Percentiles rank a stretch among this genome's conserved stretches.
Evolutionary conservation across 2,888 invertebrate genomes (phyloP).

Genomic region (Perizoma affinitatum): DNA sequence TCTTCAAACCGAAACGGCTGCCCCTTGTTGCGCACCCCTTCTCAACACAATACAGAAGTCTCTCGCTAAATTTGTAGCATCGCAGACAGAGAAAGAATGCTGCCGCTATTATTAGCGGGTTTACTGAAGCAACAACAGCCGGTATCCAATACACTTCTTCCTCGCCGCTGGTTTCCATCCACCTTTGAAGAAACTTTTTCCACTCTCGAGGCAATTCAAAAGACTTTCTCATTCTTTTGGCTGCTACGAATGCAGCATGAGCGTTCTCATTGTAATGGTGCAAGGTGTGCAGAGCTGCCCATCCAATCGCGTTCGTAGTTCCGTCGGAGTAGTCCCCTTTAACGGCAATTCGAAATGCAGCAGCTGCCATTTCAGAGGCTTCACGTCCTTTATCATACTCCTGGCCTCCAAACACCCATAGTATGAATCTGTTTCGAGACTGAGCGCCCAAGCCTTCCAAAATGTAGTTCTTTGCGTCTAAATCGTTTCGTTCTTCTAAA

Average conservation of each 20-base stretch:
- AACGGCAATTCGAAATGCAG: slow-evolving; percentile 69
- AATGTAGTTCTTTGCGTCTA: slow-evolving; percentile 59
- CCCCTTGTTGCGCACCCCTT: slow-evolving; percentile 60
- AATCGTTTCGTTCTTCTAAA: slow-evolving; percentile 59
- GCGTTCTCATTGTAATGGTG: slow-evolving; percentile 57
- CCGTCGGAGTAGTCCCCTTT: slow-evolving; percentile 71
- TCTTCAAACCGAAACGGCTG: slow-evolving; percentile 40
- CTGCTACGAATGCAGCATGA: slow-evolving; percentile 65
- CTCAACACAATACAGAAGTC: slow-evolving; percentile 61
- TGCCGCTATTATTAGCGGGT: slow-evolving; percentile 70
- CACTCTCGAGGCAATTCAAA: slow-evolving; percentile 65
- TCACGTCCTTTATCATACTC: slow-evolving; percentile 60
- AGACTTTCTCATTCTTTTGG: slow-evolving; percentile 70
- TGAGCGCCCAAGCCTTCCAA: slow-evolving; percentile 57
- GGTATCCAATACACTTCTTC: slow-evolving; percentile 74
- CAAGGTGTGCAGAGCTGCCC: slow-evolving; percentile 71
- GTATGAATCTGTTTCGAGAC: slow-evolving; percentile 62
- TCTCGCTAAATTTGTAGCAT: slow-evolving; percentile 65
- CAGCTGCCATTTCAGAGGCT: slow-evolving; percentile 49
- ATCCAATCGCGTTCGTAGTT: slow-evolving; percentile 68
- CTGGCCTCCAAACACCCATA: slow-evolving; percentile 69
- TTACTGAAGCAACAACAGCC: slow-evolving; percentile 45
- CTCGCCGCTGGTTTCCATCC: slow-evolving; percentile 68
- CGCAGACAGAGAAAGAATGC: slow-evolving; percentile 75
- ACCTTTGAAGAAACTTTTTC: slow-evolving; percentile 60